Conservation (phyloP, 2,113 vertebrate genomes). For the Phrynocephalus versicolor region DNA sequence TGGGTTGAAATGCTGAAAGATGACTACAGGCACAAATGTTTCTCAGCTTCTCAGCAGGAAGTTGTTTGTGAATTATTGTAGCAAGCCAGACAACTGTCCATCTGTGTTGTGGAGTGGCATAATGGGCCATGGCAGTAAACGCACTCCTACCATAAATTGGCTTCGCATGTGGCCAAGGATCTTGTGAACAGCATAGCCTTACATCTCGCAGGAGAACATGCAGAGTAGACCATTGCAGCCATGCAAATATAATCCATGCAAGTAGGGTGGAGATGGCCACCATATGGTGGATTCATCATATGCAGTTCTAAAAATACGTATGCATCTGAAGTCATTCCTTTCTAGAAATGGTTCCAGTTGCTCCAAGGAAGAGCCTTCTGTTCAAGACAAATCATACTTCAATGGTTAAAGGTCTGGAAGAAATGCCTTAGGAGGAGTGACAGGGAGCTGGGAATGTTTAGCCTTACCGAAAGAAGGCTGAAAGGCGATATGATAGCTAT, state of each 20-base stretch:
- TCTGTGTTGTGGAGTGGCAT: background rate
- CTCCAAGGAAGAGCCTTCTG: background rate
- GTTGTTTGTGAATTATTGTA: background rate
- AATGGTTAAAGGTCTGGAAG: too few species aligned
- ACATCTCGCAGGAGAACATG: too few species aligned
- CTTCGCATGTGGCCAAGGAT: background rate
- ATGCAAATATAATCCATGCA: background rate
- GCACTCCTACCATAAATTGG: background rate
- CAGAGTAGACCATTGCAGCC: background rate
- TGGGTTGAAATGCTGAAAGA: background rate
- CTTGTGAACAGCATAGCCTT: background rate
- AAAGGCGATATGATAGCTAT: too few species aligned
- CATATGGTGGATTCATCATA: background rate
- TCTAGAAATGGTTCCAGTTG: background rate
- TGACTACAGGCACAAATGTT: background rate
- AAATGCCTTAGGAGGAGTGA: too few species aligned
- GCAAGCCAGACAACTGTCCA: background rate
- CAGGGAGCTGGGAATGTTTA: too few species aligned
- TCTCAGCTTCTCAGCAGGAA: background rate
- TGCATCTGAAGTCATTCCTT: background rate
- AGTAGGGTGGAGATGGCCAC: background rate
- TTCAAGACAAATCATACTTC: too few species aligned
- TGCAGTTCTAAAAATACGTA: background rate
- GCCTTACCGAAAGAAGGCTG: too few species aligned
- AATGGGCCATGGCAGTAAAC: background rate